Evolutionary conservation across 2,888 invertebrate genomes (phyloP).

Genomic region (Pristionchus entomophagus): DNA sequence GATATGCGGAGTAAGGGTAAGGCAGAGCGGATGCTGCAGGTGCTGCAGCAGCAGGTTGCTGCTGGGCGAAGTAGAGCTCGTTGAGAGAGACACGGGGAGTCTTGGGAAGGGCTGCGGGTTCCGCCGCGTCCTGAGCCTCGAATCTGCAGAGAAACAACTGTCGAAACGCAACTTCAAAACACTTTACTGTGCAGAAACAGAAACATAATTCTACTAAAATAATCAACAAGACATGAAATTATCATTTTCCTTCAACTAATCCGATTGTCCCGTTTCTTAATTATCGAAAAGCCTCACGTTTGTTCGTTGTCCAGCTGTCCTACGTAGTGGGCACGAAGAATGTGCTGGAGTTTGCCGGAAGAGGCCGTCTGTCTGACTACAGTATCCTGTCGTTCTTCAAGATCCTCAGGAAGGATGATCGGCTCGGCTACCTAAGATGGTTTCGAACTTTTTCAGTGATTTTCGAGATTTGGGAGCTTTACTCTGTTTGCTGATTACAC

Average conservation of each 20-base stretch:
- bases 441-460: no score
- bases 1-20: constrained; percentile 4
- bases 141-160: constrained; percentile 4
- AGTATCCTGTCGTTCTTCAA: constrained; percentile 47
- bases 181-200: no score
- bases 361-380: constrained; percentile 48
- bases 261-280: no score
- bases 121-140: constrained; percentile 46
- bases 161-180: neutral
- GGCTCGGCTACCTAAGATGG: constrained; percentile 42
- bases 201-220: no score
- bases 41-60: neutral
- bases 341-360: constrained; percentile 46
- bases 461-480: no score
- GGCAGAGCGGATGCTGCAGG: constrained; percentile 16
- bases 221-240: no score
- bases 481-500: no score
- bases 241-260: no score
- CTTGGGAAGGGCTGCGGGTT: constrained; percentile 37
- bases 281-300: neutral
- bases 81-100: constrained; percentile 46
- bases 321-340: constrained; percentile 44
- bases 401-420: constrained; percentile 44
- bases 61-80: constrained; percentile 42
- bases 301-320: constrained; percentile 45